These are phyloP conservation scores for Falco cherrug DNA, from an alignment of 2,797 vertebrate genomes.

Conservation along the genomic window DNA sequence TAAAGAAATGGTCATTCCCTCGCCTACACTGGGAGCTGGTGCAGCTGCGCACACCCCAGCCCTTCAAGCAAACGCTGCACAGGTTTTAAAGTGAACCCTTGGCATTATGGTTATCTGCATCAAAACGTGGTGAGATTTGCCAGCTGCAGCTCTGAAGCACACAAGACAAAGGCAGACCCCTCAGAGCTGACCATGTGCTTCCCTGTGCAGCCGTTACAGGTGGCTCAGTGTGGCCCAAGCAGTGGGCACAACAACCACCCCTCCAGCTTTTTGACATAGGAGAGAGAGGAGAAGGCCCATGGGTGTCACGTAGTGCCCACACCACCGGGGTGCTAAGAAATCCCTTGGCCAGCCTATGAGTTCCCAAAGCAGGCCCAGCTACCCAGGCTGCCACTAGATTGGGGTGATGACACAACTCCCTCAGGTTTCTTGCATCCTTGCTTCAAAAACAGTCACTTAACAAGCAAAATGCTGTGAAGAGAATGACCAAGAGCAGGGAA, in stretches of 20 bases:
- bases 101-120: neutral
- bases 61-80: neutral
- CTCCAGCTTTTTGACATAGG: neutral
- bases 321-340: accelerated
- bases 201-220: accelerated
- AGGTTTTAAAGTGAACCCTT: neutral
- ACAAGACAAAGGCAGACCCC: neutral
- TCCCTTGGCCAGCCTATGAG: neutral
- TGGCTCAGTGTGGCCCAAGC: neutral
- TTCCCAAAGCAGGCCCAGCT: neutral
- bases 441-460: neutral
- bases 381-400: neutral
- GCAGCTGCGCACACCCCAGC: neutral
- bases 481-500: neutral
- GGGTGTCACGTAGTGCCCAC: neutral
- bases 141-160: neutral
- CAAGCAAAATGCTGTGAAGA: neutral
- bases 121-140: neutral
- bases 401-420: neutral
- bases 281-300: neutral
- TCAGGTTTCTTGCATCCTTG: neutral
- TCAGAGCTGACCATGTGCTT: accelerated
- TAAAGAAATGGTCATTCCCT: neutral
- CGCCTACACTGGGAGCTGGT: accelerated
- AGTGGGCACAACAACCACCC: neutral